Evolutionary conservation across 2,113 vertebrate species (phyloP).

Genomic region (Paradisaea rubra): DNA sequence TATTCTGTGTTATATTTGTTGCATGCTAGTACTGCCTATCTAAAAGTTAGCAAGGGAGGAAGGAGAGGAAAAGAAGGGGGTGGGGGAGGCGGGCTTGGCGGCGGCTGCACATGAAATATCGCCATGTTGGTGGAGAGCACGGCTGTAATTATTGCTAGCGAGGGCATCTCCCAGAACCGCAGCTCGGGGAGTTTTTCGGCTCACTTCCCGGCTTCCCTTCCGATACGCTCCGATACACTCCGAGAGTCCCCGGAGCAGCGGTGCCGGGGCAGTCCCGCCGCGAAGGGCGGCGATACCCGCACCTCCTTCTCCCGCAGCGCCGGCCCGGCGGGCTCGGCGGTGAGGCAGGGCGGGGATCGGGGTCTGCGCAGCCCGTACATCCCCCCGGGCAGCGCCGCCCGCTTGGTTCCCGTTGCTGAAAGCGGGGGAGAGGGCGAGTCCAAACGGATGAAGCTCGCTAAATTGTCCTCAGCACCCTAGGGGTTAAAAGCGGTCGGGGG

Average conservation of each 20-base stretch:
- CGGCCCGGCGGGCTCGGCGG: neutral
- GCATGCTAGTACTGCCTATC: neutral
- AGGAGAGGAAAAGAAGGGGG: neutral
- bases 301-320: neutral
- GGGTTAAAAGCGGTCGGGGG: constrained; percentile 51
- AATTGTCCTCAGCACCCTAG: neutral
- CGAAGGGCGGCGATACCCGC: neutral
- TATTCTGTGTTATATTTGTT: neutral
- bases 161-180: neutral
- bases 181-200: neutral
- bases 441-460: neutral
- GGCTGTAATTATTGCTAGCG: neutral
- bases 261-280: neutral
- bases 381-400: neutral
- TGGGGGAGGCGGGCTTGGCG: neutral
- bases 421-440: neutral
- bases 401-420: neutral
- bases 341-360: neutral
- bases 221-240: neutral
- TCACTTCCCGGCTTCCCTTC: neutral
- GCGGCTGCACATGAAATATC: constrained; percentile 49
- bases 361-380: neutral
- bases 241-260: neutral
- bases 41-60: neutral
- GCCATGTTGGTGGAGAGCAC: constrained; percentile 63